Base-by-base conservation (phyloP, 2,113 vertebrate genomes). In the Syngnathus scovelli region DNA sequence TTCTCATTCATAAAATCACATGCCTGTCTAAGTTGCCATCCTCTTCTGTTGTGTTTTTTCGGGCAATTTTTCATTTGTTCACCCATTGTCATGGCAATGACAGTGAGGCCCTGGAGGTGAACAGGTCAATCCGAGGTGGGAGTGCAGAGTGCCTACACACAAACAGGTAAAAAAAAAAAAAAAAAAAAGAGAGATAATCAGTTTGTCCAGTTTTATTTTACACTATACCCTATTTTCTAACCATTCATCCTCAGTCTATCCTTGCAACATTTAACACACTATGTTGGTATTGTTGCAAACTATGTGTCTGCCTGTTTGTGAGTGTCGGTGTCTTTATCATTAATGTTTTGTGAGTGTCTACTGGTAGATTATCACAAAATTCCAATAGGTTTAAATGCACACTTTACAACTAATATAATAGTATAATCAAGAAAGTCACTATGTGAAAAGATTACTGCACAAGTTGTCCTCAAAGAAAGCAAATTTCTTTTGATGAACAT, bases 71-170 rank as follows among this genome's bases (percentile, higher is more conserved):
- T 89, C 85, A 91, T 83, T 90, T 86, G 89, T 89, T 93, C 90
- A 94, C 91, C 90, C 92, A 88, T 87, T 87, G 92, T 93, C 94
- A 93, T 92, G 94, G 92, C 94, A 92, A 92, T 91, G 92, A 89
- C 93, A 99, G 96, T 91, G 96, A 99, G 92, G 93, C 94, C 93
- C 94, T 95, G 90, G 95, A 96, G 93, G 93, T 95, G 92, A 95
- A 95, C 94, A 95, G 94, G 92, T 95, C 94, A 93, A 94, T 98
- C 90, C 95, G 96, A 88, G 96, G 96, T 84, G 94, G 96, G 88
- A 99, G 96, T 93, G 96, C 96, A 85, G 96, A 99, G 90, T 98
- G 96, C 93, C 95, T 99, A 89, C 95, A 98, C 90, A 98, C 94
- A 74, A 94, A 95, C 94, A 99, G 96, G 96, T 99, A 99, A 95